These are phyloP conservation scores for Tiliacea citrago DNA, from an alignment of 2,888 invertebrate species.

Conservation along the genomic window DNA sequence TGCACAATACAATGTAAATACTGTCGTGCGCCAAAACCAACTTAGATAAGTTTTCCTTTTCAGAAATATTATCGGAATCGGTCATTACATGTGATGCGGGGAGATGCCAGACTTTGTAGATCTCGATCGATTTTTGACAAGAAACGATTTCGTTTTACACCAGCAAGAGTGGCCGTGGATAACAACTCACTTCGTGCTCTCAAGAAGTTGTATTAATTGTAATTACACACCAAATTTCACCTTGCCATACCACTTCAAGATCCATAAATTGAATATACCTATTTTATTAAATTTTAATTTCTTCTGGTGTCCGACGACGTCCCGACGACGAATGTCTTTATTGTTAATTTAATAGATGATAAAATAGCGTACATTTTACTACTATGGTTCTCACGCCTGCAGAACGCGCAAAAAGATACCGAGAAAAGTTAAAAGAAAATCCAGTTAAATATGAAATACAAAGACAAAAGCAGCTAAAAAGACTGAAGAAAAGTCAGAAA, in stretches of 20 bases:
- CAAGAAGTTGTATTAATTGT: not conserved
- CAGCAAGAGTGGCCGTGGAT: not conserved
- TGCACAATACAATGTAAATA: constrained; percentile 1
- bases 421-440: constrained; percentile 24
- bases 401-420: constrained; percentile 15
- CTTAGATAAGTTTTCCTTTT: not conserved
- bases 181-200: not conserved
- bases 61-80: not conserved
- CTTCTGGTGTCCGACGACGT: constrained; percentile 8
- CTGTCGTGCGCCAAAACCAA: not conserved
- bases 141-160: not conserved
- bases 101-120: not conserved
- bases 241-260: constrained; percentile 9
- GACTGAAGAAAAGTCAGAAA: constrained; percentile 8
- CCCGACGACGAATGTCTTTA: not conserved
- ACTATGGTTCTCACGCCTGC: constrained; percentile 20
- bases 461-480: constrained; percentile 12
- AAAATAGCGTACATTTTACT: constrained; percentile 1
- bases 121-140: not conserved
- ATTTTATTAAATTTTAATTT: constrained; percentile 18
- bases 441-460: constrained; percentile 20
- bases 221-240: not conserved
- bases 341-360: not conserved
- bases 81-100: not conserved
- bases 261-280: constrained; percentile 15